Evolutionary conservation across 2,113 vertebrate genomes (phyloP).

Genomic region (Gnathonemus echidnorhynchus): DNA sequence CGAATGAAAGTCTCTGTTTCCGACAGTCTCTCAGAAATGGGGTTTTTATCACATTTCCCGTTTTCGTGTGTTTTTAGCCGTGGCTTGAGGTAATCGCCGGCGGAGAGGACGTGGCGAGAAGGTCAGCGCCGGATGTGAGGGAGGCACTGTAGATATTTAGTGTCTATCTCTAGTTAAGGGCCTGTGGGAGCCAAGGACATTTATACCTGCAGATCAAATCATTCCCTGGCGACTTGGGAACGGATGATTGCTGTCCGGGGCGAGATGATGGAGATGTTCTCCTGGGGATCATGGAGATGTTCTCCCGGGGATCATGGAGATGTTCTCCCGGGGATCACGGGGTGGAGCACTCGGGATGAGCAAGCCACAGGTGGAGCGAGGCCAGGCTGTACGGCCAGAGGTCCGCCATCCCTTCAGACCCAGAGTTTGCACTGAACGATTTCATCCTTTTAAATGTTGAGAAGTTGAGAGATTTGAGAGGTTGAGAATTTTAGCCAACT

Average conservation of each 20-base stretch:
- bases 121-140: not conserved
- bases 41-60: conserved; percentile 3
- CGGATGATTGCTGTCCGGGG: conserved; percentile 2
- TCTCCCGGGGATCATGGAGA: not conserved
- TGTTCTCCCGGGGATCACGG: not conserved
- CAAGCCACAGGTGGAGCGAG: not conserved
- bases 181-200: not conserved
- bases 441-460: not conserved
- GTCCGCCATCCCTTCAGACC: not conserved
- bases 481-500: not conserved
- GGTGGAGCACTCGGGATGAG: not conserved
- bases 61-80: not conserved
- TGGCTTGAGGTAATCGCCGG: not conserved
- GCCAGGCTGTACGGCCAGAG: not conserved
- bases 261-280: not conserved
- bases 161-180: not conserved
- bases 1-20: not conserved
- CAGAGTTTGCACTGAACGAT: not conserved
- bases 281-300: not conserved
- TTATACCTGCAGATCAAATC: not conserved
- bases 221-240: not conserved
- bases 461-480: not conserved
- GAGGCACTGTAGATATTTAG: not conserved
- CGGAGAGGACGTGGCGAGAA: not conserved
- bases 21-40: conserved; percentile 2